Conservation (phyloP, 2,113 vertebrate genomes). For the Tonatia bakeri region DNA sequence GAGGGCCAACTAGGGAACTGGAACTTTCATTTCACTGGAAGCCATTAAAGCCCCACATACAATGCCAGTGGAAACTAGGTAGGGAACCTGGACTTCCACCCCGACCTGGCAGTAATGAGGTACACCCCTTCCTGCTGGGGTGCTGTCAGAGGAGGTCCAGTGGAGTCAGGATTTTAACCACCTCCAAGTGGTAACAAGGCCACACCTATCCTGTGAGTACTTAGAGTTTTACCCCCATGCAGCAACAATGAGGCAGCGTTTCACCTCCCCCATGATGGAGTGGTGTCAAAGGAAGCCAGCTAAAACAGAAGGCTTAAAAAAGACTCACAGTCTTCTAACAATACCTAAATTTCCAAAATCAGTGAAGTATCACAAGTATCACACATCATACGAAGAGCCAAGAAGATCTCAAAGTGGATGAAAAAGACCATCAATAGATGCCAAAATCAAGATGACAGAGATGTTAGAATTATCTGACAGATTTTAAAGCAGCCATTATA, state of each 20-base stretch:
- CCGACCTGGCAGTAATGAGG: not conserved
- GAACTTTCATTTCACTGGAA: not conserved
- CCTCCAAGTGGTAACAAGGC: not conserved
- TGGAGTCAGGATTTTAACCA: not conserved
- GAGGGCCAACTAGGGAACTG: not conserved
- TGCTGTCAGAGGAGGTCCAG: not conserved
- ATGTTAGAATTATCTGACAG: not conserved
- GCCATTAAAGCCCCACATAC: not conserved
- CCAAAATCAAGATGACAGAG: not conserved
- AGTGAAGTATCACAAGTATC: not conserved
- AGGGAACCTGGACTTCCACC: not conserved
- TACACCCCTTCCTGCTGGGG: too few relatives aligned
- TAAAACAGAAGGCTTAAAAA: not conserved
- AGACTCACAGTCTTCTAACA: not conserved
- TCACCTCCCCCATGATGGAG: not conserved
- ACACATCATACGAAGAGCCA: not conserved
- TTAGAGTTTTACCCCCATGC: not conserved
- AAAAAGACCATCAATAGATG: not conserved
- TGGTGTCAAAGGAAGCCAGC: not conserved
- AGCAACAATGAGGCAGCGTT: not conserved
- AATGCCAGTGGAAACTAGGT: not conserved
- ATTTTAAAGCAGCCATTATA: not conserved
- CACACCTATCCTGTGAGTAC: not conserved
- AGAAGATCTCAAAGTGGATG: not conserved
- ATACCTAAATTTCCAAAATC: not conserved